Percentiles rank a stretch among this genome's conserved stretches.
Evolutionary conservation across 1,140 invertebrate species (phyloP).

Genomic region (Eupeodes corollae): DNA sequence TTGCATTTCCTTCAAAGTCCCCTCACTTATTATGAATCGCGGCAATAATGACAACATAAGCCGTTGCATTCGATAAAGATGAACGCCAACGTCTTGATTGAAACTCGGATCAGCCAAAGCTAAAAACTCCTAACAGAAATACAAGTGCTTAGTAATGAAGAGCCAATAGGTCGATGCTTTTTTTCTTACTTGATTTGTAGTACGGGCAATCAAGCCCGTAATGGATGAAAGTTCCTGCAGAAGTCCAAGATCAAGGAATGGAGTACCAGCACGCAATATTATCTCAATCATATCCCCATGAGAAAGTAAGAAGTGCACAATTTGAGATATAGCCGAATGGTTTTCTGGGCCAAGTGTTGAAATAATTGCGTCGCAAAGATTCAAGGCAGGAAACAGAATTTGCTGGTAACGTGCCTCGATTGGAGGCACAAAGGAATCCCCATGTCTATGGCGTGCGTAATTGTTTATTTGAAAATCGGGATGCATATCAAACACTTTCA

Average conservation of each 20-base stretch:
- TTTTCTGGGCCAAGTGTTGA: slow-evolving; percentile 73
- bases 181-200: slow-evolving; percentile 44
- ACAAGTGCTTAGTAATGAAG: not conserved
- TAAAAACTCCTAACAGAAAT: slow-evolving; percentile 34
- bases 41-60: slow-evolving; percentile 59
- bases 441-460: slow-evolving; percentile 8
- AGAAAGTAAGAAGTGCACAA: slow-evolving; percentile 65
- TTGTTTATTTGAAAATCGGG: slow-evolving; percentile 47
- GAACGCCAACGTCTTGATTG: slow-evolving; percentile 41
- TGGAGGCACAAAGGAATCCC: slow-evolving; percentile 47
- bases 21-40: slow-evolving; percentile 46
- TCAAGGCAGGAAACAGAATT: slow-evolving; percentile 65
- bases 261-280: slow-evolving; percentile 55
- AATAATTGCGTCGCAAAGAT: slow-evolving; percentile 67
- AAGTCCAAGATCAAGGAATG: slow-evolving; percentile 47
- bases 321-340: slow-evolving; percentile 64
- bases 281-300: slow-evolving; percentile 71
- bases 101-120: slow-evolving; percentile 24
- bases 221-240: slow-evolving; percentile 61
- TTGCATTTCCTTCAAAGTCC: slow-evolving; percentile 17
- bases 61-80: slow-evolving; percentile 51
- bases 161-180: not conserved
- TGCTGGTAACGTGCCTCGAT: slow-evolving; percentile 61
- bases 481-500: slow-evolving; percentile 66
- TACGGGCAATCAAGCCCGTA: slow-evolving; percentile 67